Percentiles rank a stretch among this genome's conserved stretches.
Evolutionary conservation across 1,140 invertebrate genomes (phyloP).

Genomic region (Listronotus oregonensis): DNA sequence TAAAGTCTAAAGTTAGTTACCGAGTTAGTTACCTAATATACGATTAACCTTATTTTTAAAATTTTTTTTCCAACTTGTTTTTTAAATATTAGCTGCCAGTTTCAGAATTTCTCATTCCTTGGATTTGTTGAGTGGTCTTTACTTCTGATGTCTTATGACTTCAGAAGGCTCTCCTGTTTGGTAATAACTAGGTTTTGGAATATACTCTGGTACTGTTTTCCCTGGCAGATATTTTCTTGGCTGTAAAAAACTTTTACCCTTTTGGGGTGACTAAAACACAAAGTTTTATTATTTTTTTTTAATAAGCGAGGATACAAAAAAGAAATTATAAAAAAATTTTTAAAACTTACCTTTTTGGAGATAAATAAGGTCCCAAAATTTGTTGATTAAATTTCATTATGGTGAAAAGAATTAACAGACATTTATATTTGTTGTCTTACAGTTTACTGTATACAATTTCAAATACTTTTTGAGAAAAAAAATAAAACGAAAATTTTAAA

Average conservation of each 20-base stretch:
- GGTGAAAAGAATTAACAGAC: too few relatives aligned
- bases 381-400: too few relatives aligned
- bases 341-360: too few relatives aligned
- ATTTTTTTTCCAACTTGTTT: constrained; percentile 61
- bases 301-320: too few relatives aligned
- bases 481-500: too few relatives aligned
- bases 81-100: constrained; percentile 74
- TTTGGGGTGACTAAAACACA: constrained; percentile 52
- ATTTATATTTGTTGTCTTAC: too few relatives aligned
- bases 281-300: too few relatives aligned
- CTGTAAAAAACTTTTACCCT: constrained; percentile 67
- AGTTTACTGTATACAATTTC: too few relatives aligned
- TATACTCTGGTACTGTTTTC: constrained; percentile 68
- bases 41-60: constrained; percentile 65
- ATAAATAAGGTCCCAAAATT: too few relatives aligned
- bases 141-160: constrained; percentile 65
- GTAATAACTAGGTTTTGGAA: constrained; percentile 73
- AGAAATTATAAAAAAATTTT: too few relatives aligned
- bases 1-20: too few relatives aligned
- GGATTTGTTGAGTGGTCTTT: constrained; percentile 72
- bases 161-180: constrained; percentile 54
- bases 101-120: constrained; percentile 70
- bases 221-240: constrained; percentile 66
- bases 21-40: constrained; percentile 10
- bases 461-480: too few relatives aligned